Base-by-base conservation (phyloP, 2,797 vertebrate genomes). In the Danio choprae region DNA sequence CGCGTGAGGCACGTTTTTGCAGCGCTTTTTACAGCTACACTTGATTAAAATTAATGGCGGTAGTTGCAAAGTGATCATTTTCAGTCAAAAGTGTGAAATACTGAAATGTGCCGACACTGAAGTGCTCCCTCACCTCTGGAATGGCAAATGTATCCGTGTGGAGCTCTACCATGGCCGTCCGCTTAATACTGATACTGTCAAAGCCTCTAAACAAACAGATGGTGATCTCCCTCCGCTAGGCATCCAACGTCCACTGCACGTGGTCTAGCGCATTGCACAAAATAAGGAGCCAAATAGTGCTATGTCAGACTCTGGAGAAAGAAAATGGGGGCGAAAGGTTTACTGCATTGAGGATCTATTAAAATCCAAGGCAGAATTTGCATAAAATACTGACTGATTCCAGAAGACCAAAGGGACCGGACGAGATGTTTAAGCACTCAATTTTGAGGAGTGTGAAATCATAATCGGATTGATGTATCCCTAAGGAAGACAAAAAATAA, bases 361-460 rank as follows among this genome's bases (percentile, higher is more conserved):
- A 77, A 89, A 83, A 86, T 86, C 85, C 86, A 93, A 93, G 93
- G 93, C 93, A 93, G 92, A 89, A 87, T 93, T 89, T 93, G 91
- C 90, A 91, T 90, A 87, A 92, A 94, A 93, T 90, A 93, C 91
- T 93, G 91, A 89, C 86, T 88, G 86, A 91, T 90, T 91, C 87
- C 88, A 88, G 86, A 51, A 38, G 67, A 72, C 74, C 81, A 74
- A 79, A 70, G 84, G 83, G 84, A 88, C 56, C 79, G 72, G 88
- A 79, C 86, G 64, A 81, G 83, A 74, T 85, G 89, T 91, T 81
- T 87, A 29, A 87, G 89, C 79, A 90, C 86, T 90, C 87, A 89
- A 29, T 92, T 89, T 59, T 83, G 84, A 92, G 92, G 92, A 93
- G 93, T 91, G 92, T 92, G 88, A 87, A 90, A 84, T 86, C 81